Base-by-base conservation (phyloP, 2,113 vertebrate species). In the Alaudala cheleensis region DNA sequence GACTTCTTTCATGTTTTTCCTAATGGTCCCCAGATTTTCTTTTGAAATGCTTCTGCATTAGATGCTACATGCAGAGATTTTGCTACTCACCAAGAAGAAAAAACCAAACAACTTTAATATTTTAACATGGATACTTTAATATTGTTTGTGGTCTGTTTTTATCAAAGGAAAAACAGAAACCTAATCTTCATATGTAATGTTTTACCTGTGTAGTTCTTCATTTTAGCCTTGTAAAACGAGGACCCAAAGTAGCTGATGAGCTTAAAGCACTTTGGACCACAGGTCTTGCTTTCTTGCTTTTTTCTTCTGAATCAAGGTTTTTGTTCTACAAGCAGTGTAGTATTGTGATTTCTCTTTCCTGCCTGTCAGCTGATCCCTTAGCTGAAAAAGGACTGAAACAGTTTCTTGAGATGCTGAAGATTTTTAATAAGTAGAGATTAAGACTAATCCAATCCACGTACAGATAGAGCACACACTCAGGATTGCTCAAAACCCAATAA, bases 61-160 rank as follows among this genome's bases (percentile, higher is more conserved):
- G n/a, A 5, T 23, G 10, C 31, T 39, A 19, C 0, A 0, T 42
- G 11, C 34, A 72, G 71, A 31, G 50, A 47, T 13, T 72, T 81
- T 83, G 13, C 49, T 42, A 11, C 18, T 61, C 4, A 6, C 6
- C 10, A 28, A 42, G 14, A 14, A 29, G 42, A 65, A 56, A 56
- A 70, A 29, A 12, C 18, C 29, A 13, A 51, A 25, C 11, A 13
- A 21, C 76, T 65, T 28, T 22, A n/a, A 8, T 51, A 20, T 39
- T 92, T 47, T 53, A 49, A 12, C 26, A 20, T 42, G 29, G 6
- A 16, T 10, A 3, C 22, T 72, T 72, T 34, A 24, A 5, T 87
- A 19, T 57, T 70, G 16, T 70, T 64, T 54, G 11, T 82, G 28
- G 22, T 53, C 20, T 37, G 9, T 21, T 31, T 53, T 81, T 61